phyloP scores from a whole-genome alignment of 2,888 invertebrate species.

The Frankliniella intonsa region DNA sequence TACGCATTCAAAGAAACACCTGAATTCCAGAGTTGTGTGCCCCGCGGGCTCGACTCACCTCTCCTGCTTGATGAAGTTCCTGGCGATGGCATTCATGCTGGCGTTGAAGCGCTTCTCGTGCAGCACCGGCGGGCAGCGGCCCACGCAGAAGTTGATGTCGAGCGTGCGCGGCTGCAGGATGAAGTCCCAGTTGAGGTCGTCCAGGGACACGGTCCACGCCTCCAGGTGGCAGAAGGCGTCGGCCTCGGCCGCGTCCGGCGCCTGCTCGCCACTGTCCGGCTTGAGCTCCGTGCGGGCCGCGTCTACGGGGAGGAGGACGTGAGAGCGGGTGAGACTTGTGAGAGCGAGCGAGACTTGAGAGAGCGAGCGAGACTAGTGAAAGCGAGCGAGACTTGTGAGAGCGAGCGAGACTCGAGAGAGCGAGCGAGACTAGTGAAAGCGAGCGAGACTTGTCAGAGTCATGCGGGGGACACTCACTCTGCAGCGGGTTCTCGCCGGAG shows the following conservation, averaged over 20 bases:
- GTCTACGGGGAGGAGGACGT: background rate
- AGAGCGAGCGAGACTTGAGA: too few relatives aligned
- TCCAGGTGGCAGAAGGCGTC: slow-evolving; percentile 7
- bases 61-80: background rate
- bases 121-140: background rate
- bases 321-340: background rate
- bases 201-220: background rate
- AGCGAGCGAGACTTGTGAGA: background rate
- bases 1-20: too few relatives aligned
- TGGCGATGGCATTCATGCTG: slow-evolving; percentile 2
- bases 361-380: background rate
- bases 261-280: background rate
- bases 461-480: background rate
- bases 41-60: background rate
- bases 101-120: background rate
- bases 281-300: background rate
- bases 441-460: background rate
- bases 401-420: background rate
- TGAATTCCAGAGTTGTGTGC: too few relatives aligned
- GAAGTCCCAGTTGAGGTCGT: background rate
- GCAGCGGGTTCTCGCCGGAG: slow-evolving; percentile 3
- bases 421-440: background rate
- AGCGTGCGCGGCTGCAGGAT: background rate
- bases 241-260: background rate
- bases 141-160: slow-evolving; percentile 22